phyloP scores from a whole-genome alignment of 2,888 invertebrate species.

The Griposia aprilina region DNA sequence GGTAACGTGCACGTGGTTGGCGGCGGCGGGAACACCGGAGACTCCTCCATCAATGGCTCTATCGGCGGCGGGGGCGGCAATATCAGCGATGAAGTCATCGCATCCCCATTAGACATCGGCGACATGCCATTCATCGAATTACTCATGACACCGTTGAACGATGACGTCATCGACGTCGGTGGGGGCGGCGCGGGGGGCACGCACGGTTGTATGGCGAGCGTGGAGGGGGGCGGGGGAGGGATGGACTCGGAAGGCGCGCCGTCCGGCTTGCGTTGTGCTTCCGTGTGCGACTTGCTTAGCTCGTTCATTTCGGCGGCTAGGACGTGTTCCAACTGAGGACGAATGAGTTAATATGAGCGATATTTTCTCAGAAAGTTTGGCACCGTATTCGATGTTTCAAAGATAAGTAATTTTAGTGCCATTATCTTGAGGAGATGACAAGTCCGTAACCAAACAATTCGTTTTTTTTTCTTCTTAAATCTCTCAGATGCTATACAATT shows the following conservation, averaged over 20 bases:
- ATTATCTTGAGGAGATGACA: not conserved
- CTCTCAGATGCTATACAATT: not conserved
- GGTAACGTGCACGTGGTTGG: conserved; percentile 91
- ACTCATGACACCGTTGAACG: conserved; percentile 66
- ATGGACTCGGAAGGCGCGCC: conserved; percentile 86
- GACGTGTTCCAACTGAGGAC: conserved; percentile 83
- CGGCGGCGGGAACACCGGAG: conserved; percentile 85
- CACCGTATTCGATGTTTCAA: too few relatives aligned
- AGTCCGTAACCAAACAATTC: not conserved
- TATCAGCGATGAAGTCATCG: conserved; percentile 78
- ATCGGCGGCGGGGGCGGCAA: conserved; percentile 81
- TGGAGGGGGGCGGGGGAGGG: conserved; percentile 82
- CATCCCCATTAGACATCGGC: conserved; percentile 73
- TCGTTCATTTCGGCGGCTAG: conserved; percentile 87
- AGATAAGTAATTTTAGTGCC: not conserved
- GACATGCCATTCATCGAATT: conserved; percentile 68
- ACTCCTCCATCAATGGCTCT: conserved; percentile 72
- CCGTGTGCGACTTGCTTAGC: conserved; percentile 81
- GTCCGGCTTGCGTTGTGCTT: conserved; percentile 86
- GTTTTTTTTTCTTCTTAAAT: too few relatives aligned
- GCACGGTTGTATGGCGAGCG: conserved; percentile 80
- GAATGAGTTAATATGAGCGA: not conserved
- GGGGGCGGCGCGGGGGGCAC: conserved; percentile 76
- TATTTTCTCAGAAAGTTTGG: not conserved
- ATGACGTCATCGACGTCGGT: conserved; percentile 73